Evolutionary conservation across 2,113 vertebrate genomes (phyloP), one percentile per base, ranked within the genome.

Genomic region (Dissostichus mawsoni): DNA sequence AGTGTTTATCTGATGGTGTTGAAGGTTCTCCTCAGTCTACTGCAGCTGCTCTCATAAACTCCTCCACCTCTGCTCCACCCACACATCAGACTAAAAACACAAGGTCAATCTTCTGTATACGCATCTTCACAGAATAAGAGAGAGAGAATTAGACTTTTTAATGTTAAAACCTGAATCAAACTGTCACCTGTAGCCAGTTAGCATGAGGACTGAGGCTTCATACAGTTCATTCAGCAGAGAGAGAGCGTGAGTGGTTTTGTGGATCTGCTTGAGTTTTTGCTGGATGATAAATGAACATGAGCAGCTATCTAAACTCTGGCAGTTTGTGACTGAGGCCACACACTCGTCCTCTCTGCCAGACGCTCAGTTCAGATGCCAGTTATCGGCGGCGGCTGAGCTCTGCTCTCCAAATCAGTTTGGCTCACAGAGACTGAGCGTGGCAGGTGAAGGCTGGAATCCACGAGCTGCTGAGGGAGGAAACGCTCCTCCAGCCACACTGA

Each of bases 301-400:
- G 69, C 72, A 62, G 76, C 82, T 56, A 50, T 80, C 76, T 77
- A 82, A 85, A 80, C 76, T 82, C 82, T 65, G 77, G 74, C 85
- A 76, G 51, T 82, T 73, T 62, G 81, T 16, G 70, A 33, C 65
- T 47, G 81, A 17, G 47, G 81, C 74, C 11, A n/a, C 65, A 16
- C 33, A 53, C 75, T 55, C 57, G 48, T 62, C 75, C 7, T 56
- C 75, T 41, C 63, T 65, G 76, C 76, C 76, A 78, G 76, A 48
- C 58, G 68, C 86, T 82, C 76, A 1, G 79, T 69, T 88, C 76
- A 74, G 80, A 72, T 80, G 76, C 82, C 86, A 20, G 86, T 65
- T 82, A 51, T 51, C 23, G 29, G 50, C 41, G 69, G 53, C 47
- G 71, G 79, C 72, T 33, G 53, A 65, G 61, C 53, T 56, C 76